phyloP scores from a whole-genome alignment of 2,888 invertebrate species.

The Abrostola tripartita region DNA sequence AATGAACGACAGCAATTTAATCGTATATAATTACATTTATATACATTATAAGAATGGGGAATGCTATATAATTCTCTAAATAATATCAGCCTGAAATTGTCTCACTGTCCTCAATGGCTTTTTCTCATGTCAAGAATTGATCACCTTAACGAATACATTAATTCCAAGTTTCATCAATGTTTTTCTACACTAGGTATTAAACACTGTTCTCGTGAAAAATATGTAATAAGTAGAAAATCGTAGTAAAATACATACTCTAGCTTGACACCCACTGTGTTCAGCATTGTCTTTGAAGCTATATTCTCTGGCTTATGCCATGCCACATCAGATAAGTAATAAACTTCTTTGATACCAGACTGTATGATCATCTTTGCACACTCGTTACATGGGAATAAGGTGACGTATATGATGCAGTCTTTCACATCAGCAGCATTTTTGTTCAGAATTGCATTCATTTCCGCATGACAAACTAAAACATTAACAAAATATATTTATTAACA shows the following conservation, averaged over 20 bases:
- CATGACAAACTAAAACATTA: conserved; percentile 95
- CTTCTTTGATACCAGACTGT: conserved; percentile 95
- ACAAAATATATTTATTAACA: not conserved
- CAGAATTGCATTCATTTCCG: conserved; percentile 98
- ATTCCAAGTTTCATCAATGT: too few relatives aligned
- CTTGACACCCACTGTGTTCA: conserved; percentile 92
- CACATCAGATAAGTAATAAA: conserved; percentile 95
- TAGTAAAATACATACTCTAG: conserved; percentile 86
- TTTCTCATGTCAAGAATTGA: too few relatives aligned
- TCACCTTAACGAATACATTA: too few relatives aligned
- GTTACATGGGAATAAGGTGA: conserved; percentile 98
- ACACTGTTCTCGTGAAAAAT: too few relatives aligned
- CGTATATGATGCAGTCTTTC: conserved; percentile 94
- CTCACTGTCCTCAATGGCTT: too few relatives aligned
- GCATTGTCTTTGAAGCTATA: conserved; percentile 94
- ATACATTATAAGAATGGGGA: too few relatives aligned
- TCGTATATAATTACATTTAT: too few relatives aligned
- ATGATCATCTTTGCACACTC: conserved; percentile 99
- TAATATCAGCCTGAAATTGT: too few relatives aligned
- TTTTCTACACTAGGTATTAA: too few relatives aligned
- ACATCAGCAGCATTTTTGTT: conserved; percentile 95
- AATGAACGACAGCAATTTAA: too few relatives aligned
- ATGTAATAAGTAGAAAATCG: not conserved
- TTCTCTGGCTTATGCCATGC: conserved; percentile 90
- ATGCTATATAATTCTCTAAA: too few relatives aligned